phyloP scores from a whole-genome alignment of 2,113 vertebrate genomes.

The Tachysurus fulvidraco region DNA sequence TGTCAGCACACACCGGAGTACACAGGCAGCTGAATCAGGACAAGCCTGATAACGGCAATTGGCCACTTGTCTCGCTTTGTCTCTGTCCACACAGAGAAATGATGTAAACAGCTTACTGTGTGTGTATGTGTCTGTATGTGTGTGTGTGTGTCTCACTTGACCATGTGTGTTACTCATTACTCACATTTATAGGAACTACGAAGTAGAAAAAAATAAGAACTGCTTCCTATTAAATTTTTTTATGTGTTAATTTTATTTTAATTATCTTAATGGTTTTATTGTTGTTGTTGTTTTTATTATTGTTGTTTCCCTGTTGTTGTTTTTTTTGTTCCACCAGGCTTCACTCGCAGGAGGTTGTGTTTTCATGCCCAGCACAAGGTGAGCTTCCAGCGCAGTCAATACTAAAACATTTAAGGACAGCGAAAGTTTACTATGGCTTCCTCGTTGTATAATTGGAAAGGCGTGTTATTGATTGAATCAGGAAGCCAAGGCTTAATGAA shows the following conservation, averaged over 20 bases:
- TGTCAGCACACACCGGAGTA: conserved; percentile 32
- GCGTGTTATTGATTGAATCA: conserved; percentile 57
- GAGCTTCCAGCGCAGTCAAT: conserved; percentile 42
- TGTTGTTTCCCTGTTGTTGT: background rate
- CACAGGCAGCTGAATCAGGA: conserved; percentile 43
- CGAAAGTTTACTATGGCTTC: conserved; percentile 49
- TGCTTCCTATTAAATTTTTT: background rate
- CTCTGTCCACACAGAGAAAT: conserved; percentile 48
- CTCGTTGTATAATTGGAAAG: conserved; percentile 52
- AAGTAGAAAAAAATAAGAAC: background rate
- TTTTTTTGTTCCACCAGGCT: background rate
- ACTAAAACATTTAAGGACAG: conserved; percentile 53
- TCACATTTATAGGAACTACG: background rate
- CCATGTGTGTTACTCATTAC: background rate
- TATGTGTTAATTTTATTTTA: background rate
- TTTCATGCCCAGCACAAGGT: conserved; percentile 29
- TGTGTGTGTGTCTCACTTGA: background rate
- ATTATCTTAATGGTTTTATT: background rate
- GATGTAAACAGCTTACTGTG: conserved; percentile 41
- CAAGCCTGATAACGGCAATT: conserved; percentile 46
- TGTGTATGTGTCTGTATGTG: conserved; percentile 1
- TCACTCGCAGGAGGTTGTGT: conserved; percentile 18
- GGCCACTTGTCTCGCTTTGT: conserved; percentile 47
- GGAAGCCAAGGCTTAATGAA: conserved; percentile 56
- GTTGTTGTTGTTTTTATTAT: background rate